phyloP scores from a whole-genome alignment of 2,113 vertebrate genomes.

The Neolamprologus brichardi region DNA sequence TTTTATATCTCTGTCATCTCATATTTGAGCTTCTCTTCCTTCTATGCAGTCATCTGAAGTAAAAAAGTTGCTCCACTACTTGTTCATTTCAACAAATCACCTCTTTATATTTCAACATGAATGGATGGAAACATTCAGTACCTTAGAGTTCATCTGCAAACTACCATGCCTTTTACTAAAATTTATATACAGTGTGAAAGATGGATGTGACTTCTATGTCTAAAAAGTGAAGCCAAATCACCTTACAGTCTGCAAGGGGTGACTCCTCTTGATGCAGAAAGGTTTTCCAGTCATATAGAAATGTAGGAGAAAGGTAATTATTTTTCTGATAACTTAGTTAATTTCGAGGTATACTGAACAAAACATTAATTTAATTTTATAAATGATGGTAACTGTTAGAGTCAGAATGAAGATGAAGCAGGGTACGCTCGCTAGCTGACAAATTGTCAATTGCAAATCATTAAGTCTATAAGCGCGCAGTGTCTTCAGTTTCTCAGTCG shows the following conservation, averaged over 20 bases:
- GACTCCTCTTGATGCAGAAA: not conserved
- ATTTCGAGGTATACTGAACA: not conserved
- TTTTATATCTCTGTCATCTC: not conserved
- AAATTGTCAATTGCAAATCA: not conserved
- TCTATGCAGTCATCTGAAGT: not conserved
- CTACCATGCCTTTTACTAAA: not conserved
- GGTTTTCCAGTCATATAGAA: not conserved
- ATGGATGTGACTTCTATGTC: not conserved
- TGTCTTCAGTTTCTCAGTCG: not conserved
- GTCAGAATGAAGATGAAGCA: not conserved
- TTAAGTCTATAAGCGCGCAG: not conserved
- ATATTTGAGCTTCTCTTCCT: not conserved
- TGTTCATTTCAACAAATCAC: not conserved
- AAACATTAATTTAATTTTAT: not conserved
- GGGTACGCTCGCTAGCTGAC: not conserved
- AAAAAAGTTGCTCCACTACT: not conserved
- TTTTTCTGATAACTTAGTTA: not conserved
- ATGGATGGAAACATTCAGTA: not conserved
- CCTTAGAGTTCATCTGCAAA: not conserved
- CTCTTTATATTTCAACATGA: not conserved
- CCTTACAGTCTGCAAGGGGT: not conserved
- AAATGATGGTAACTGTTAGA: not conserved
- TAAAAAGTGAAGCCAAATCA: rapidly evolving
- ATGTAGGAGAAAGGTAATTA: not conserved
- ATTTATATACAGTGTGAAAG: not conserved